Evolutionary conservation across 1,140 invertebrate genomes (phyloP).

Genomic region (Drosophila ogumai): DNA sequence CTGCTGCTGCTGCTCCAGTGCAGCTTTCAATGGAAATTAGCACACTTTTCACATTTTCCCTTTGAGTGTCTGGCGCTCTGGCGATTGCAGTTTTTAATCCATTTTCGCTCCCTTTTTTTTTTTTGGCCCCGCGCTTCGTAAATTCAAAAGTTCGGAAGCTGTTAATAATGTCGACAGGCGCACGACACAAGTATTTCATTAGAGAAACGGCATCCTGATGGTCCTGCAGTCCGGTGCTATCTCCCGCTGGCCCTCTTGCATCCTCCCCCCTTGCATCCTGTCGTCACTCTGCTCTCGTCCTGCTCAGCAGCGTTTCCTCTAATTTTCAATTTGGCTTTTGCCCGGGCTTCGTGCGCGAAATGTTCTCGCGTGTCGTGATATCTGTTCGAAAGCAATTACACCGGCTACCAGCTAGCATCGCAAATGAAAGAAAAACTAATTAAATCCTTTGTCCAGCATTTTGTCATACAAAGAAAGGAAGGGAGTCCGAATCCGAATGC

Average conservation of each 20-base stretch:
- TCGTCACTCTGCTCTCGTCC: constrained; percentile 13
- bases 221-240: constrained; percentile 8
- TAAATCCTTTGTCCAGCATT: constrained; percentile 79
- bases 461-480: constrained; percentile 42
- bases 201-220: constrained; percentile 46
- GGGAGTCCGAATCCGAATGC: neutral
- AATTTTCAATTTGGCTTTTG: constrained; percentile 61
- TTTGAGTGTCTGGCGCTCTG: constrained; percentile 35
- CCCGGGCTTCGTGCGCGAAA: constrained; percentile 51
- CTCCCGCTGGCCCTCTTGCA: neutral
- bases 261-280: constrained; percentile 8
- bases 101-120: constrained; percentile 27
- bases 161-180: constrained; percentile 81
- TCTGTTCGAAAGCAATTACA: constrained; percentile 77
- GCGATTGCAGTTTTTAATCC: constrained; percentile 50
- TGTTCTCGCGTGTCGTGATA: constrained; percentile 52
- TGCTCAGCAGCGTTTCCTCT: constrained; percentile 25
- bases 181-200: constrained; percentile 82
- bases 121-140: constrained; percentile 24
- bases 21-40: constrained; percentile 67
- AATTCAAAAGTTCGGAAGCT: constrained; percentile 79
- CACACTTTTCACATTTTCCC: constrained; percentile 71
- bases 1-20: constrained; percentile 13
- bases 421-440: constrained; percentile 83
- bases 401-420: constrained; percentile 24